phyloP scores from a whole-genome alignment of 2,888 invertebrate species.

The Tenthredo mesomela region DNA sequence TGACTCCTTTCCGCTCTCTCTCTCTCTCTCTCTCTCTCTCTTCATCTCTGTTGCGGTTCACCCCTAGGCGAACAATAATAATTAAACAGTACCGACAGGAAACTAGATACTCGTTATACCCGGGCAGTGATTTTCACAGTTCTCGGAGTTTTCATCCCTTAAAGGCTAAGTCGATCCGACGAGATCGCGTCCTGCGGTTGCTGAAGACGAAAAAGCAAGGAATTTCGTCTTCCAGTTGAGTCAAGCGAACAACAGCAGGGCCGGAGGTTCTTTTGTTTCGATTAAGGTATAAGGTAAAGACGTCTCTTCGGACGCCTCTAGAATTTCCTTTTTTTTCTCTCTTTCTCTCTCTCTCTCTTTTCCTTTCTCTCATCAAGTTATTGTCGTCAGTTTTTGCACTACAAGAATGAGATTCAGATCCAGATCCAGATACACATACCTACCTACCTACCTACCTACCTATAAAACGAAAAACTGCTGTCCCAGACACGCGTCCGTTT shows the following conservation, averaged over 20 bases:
- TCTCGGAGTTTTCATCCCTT: conserved; percentile 39
- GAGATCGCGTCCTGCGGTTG: not conserved
- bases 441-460: not conserved
- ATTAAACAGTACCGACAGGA: conserved; percentile 39
- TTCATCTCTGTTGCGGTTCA: not conserved
- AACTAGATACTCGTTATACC: conserved; percentile 31
- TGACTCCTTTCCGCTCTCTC: not conserved
- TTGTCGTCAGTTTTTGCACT: conserved; percentile 10
- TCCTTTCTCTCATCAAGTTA: not conserved
- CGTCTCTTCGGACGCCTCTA: conserved; percentile 24
- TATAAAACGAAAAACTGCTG: not conserved
- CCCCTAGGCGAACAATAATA: conserved; percentile 18
- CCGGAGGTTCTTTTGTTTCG: conserved; percentile 43
- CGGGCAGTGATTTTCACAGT: conserved; percentile 34
- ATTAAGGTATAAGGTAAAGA: conserved; percentile 3
- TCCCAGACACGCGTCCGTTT: conserved; percentile 38
- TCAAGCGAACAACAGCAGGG: conserved; percentile 44
- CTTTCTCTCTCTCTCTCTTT: not conserved
- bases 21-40: no score
- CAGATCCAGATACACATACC: not conserved
- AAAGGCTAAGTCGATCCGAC: conserved; percentile 46
- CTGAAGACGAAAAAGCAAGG: conserved; percentile 13
- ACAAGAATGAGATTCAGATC: not conserved
- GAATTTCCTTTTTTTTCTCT: not conserved
- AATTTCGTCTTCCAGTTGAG: conserved; percentile 40